These are phyloP conservation scores for Petrocephalus zakoni DNA, from an alignment of 2,113 vertebrate species.

Conservation along the genomic window DNA sequence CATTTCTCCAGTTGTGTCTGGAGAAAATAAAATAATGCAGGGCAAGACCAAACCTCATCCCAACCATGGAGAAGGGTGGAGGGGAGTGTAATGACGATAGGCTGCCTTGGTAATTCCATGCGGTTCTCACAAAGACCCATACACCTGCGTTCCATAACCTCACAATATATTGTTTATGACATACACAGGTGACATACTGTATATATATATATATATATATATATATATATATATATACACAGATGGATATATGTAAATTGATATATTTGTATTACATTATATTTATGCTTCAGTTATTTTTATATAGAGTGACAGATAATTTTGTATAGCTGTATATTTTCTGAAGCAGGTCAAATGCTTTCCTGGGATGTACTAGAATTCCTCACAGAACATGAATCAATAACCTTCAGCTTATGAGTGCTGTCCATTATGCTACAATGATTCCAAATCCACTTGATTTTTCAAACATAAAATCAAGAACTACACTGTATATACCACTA, in stretches of 20 bases:
- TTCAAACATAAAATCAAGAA: neutral
- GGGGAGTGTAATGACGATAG: neutral
- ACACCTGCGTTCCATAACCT: too few relatives aligned
- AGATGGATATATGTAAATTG: too few relatives aligned
- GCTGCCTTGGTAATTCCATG: neutral
- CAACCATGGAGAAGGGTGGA: neutral
- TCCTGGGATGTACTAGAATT: neutral
- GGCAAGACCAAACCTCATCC: neutral
- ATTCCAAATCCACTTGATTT: neutral
- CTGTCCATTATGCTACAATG: neutral
- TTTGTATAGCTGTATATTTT: neutral
- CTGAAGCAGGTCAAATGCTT: neutral
- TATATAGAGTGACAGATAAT: neutral
- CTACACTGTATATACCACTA: neutral
- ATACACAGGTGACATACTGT: too few relatives aligned
- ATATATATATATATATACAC: too few relatives aligned
- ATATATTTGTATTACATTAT: too few relatives aligned
- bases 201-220: too few relatives aligned
- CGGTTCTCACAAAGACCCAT: too few relatives aligned
- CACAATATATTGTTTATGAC: too few relatives aligned
- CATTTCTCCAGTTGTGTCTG: neutral
- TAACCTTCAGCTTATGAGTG: neutral
- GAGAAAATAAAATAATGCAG: neutral
- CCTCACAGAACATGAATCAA: neutral
- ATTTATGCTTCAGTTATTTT: neutral